Percentiles rank a stretch among this genome's conserved stretches.
These are phyloP conservation scores for Theocolax elegans DNA, from an alignment of 1,140 invertebrate species.

Conservation along the genomic window DNA sequence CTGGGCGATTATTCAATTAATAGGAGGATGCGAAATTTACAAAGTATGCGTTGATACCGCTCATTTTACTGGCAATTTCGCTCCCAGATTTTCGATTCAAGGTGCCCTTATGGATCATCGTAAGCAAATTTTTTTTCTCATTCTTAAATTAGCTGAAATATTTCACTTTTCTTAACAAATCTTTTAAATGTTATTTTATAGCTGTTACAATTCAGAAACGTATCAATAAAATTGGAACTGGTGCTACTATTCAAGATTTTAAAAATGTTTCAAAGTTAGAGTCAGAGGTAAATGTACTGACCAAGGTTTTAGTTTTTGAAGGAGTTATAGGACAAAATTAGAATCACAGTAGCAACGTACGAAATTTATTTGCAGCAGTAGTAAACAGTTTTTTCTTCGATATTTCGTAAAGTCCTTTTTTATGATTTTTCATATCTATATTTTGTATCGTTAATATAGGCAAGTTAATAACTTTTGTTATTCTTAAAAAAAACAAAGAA, in stretches of 20 bases:
- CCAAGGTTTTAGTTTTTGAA: too few species aligned
- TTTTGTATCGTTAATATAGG: too few species aligned
- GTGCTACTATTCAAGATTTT: constrained; percentile 7
- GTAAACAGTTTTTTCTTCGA: too few species aligned
- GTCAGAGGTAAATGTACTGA: constrained; percentile 23
- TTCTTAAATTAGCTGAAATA: not conserved
- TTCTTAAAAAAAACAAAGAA: too few species aligned
- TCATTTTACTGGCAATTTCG: constrained; percentile 76
- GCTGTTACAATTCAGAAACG: constrained; percentile 24
- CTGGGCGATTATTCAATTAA: constrained; percentile 74
- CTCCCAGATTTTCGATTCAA: constrained; percentile 75
- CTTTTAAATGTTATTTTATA: not conserved
- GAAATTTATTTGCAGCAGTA: too few species aligned
- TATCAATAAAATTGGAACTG: constrained; percentile 30
- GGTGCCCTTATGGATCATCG: constrained; percentile 57
- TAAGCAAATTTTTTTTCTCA: not conserved
- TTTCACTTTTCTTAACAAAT: not conserved
- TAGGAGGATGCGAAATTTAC: constrained; percentile 69
- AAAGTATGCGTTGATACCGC: constrained; percentile 75
- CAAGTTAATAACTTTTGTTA: too few species aligned
- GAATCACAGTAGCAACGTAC: too few species aligned
- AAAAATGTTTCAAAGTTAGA: constrained; percentile 9
- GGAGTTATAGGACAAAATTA: too few species aligned
- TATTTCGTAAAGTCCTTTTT: too few species aligned
- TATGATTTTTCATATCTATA: too few species aligned